Evolutionary conservation across 2,888 invertebrate species (phyloP).

Genomic region (Tetragonisca angustula): DNA sequence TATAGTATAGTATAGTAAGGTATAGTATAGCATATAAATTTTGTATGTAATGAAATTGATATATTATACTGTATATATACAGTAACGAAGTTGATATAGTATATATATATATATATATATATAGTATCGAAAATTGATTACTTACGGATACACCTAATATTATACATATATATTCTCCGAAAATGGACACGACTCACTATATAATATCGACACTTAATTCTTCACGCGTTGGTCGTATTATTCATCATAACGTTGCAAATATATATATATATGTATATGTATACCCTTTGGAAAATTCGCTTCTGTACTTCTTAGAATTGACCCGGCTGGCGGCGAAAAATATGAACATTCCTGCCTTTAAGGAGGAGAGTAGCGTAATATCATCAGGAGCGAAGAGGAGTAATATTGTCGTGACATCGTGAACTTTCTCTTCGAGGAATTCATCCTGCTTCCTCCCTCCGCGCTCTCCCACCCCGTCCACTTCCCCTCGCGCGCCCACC

Average conservation of each 20-base stretch:
- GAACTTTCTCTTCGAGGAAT: slow-evolving; percentile 3
- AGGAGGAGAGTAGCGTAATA: slow-evolving; percentile 3
- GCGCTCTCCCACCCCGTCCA: background rate
- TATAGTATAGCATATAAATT: no score
- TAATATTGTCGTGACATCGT: slow-evolving; percentile 31
- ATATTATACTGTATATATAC: no score
- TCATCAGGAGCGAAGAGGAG: slow-evolving; percentile 8
- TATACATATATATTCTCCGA: no score
- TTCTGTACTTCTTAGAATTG: background rate
- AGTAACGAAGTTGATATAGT: no score
- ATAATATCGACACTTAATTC: no score
- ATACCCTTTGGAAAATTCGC: background rate
- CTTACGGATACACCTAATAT: no score
- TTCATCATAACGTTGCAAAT: background rate
- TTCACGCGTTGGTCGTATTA: background rate
- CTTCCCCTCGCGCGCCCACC: no score
- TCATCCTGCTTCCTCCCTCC: background rate
- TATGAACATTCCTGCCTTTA: slow-evolving; percentile 3
- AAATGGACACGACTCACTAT: no score
- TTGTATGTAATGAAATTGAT: no score
- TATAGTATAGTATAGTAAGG: no score
- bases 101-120: no score
- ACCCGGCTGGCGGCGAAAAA: background rate
- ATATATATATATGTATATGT: background rate
- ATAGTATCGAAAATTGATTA: no score